These are phyloP conservation scores for Synanceia verrucosa DNA, from an alignment of 2,797 vertebrate genomes.

Conservation along the genomic window DNA sequence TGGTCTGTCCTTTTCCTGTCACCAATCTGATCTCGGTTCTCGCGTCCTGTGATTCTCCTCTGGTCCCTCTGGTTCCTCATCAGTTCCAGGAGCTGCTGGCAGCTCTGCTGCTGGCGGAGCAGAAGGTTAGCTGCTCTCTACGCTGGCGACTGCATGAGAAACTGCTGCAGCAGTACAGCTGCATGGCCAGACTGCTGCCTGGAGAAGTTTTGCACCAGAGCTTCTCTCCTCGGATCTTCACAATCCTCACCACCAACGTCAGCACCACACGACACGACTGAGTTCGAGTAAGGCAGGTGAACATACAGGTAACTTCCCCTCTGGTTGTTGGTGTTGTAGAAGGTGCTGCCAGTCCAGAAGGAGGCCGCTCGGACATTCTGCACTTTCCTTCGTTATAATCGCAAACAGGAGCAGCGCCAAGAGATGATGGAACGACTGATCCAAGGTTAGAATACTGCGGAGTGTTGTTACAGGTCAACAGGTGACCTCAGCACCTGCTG, in stretches of 20 bases:
- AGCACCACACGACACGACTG: constrained; percentile 49
- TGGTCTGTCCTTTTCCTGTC: neutral
- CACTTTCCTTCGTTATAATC: constrained; percentile 92
- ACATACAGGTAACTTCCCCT: constrained; percentile 5
- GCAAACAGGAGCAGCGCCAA: constrained; percentile 93
- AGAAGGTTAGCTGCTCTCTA: constrained; percentile 90
- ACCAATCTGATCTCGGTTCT: neutral
- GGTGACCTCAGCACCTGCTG: neutral
- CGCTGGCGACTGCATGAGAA: constrained; percentile 96
- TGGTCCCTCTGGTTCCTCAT: neutral
- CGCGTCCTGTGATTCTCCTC: neutral
- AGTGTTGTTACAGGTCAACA: neutral
- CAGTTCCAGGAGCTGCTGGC: constrained; percentile 86
- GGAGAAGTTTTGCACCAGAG: constrained; percentile 94
- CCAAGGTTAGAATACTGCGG: constrained; percentile 83
- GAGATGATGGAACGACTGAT: constrained; percentile 93
- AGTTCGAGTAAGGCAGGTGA: neutral
- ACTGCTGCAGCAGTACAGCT: constrained; percentile 90
- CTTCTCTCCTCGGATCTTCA: constrained; percentile 92
- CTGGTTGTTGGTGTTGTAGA: constrained; percentile 76
- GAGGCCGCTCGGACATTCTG: constrained; percentile 94
- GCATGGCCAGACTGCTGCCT: constrained; percentile 89
- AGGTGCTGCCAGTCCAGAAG: constrained; percentile 93
- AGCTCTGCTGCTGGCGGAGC: constrained; percentile 90
- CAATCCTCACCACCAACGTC: constrained; percentile 93